Evolutionary conservation across 2,888 invertebrate genomes (phyloP), one percentile per base, ranked within the genome.

Genomic region (Andrena bucephala): DNA sequence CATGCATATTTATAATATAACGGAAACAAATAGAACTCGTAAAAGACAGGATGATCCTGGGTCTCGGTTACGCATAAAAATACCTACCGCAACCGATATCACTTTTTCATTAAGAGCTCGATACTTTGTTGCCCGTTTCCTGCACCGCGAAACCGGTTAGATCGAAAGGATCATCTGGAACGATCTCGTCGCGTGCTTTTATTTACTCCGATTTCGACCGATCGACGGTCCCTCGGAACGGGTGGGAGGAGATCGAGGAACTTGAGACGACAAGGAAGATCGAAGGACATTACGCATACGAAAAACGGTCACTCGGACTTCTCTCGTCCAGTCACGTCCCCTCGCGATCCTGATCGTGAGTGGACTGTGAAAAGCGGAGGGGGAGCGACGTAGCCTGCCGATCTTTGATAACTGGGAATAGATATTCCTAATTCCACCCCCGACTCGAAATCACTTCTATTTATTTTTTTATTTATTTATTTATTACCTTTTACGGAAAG

Each of bases 261-360:
- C 6, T n/a, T 8, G 42, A 7, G 42, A 2, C 5, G 24, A 6
- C 2, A 10, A 63, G 1, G 2, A 3, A 36, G 13, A 36, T 20
- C 13, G n/a, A 29, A 20, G 2, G 48, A 42, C n/a, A 33, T 31
- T 36, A 57, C 24, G 70, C 48, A 13, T 27, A 50, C 24, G 68
- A 75, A 52, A 79, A 69, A 74, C 68, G 79, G 65, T 74, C 74
- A 68, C 68, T 74, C 57, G 78, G 68, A 60, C 68, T 60, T 20
- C 33, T n/a, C 27, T n/a, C 10, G 42, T 60, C 29, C 50, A 8
- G 67, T 80, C 79, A 57, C 78, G 81, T 87, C 67, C 20, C 54
- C 24, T 65, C 13, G 36, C 67, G 71, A 67, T 76, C 59, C 54
- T 63, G 72, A 67, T 84, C 84, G 80, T 77, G 77, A 65, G 66